These are phyloP conservation scores for Venturia canescens DNA, from an alignment of 1,140 invertebrate genomes.

Conservation along the genomic window DNA sequence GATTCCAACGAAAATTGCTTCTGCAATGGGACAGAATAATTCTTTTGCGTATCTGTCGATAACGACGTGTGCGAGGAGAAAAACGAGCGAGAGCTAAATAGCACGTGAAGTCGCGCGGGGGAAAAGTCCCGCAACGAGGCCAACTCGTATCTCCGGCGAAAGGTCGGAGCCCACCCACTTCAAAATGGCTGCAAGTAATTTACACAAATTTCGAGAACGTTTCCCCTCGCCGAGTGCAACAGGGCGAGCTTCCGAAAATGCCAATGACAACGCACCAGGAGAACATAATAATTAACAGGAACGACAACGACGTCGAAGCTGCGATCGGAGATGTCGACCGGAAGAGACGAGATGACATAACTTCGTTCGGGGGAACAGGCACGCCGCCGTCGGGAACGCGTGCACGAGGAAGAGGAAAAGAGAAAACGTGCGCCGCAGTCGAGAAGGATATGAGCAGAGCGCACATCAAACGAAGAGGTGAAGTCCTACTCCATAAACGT, in stretches of 20 bases:
- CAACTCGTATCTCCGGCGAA: too few species aligned
- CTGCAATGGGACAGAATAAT: not conserved
- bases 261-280: not conserved
- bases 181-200: too few species aligned
- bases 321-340: not conserved
- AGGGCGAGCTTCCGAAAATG: too few species aligned
- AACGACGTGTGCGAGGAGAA: too few species aligned
- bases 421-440: not conserved
- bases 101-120: too few species aligned
- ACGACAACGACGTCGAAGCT: not conserved
- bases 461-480: not conserved
- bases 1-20: not conserved
- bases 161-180: too few species aligned
- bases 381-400: too few species aligned
- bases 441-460: not conserved
- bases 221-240: too few species aligned
- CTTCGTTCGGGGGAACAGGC: not conserved
- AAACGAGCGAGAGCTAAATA: too few species aligned
- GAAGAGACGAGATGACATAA: not conserved
- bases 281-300: not conserved
- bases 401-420: not conserved
- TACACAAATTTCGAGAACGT: too few species aligned
- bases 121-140: too few species aligned
- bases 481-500: not conserved
- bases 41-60: not conserved